Percentiles rank a stretch among this genome's conserved stretches.
These are phyloP conservation scores for Misgurnus mizolepis DNA, from an alignment of 2,113 vertebrate species.

Conservation along the genomic window DNA sequence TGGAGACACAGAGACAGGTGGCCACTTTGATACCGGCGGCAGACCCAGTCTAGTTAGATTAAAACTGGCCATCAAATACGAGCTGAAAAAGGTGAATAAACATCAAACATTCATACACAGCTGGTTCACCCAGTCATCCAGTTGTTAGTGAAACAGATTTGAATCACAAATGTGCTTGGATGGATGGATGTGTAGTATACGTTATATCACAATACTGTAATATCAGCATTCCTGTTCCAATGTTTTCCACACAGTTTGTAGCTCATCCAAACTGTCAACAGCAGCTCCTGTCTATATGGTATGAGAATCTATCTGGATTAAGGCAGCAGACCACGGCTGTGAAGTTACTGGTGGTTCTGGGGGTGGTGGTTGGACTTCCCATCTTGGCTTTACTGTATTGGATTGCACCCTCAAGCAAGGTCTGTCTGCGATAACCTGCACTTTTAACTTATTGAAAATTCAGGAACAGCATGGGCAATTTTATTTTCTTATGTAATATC, in stretches of 20 bases:
- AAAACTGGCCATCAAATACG: slow-evolving; percentile 96
- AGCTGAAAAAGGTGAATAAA: slow-evolving; percentile 89
- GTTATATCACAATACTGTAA: neutral
- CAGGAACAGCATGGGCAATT: neutral
- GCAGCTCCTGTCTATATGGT: slow-evolving; percentile 95
- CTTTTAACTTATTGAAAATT: neutral
- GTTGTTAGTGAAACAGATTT: too few species aligned
- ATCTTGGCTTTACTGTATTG: slow-evolving; percentile 87
- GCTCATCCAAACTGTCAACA: slow-evolving; percentile 98
- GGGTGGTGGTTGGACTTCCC: slow-evolving; percentile 84
- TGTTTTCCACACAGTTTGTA: slow-evolving; percentile 81
- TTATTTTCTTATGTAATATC: neutral
- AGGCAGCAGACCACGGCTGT: slow-evolving; percentile 88
- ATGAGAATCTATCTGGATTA: slow-evolving; percentile 89
- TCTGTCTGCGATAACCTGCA: slow-evolving; percentile 59
- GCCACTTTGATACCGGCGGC: slow-evolving; percentile 60
- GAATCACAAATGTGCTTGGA: too few species aligned
- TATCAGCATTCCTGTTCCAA: slow-evolving; percentile 31
- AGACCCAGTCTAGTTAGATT: slow-evolving; percentile 87
- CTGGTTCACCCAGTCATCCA: too few species aligned
- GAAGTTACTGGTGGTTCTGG: slow-evolving; percentile 90
- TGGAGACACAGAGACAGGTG: slow-evolving; percentile 78
- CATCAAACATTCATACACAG: neutral
- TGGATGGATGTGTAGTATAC: too few species aligned
- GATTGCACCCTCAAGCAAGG: slow-evolving; percentile 96